Percentiles rank a stretch among this genome's conserved stretches.
These are phyloP conservation scores for Nomada ruficornis DNA, from an alignment of 2,888 invertebrate genomes.

Conservation along the genomic window DNA sequence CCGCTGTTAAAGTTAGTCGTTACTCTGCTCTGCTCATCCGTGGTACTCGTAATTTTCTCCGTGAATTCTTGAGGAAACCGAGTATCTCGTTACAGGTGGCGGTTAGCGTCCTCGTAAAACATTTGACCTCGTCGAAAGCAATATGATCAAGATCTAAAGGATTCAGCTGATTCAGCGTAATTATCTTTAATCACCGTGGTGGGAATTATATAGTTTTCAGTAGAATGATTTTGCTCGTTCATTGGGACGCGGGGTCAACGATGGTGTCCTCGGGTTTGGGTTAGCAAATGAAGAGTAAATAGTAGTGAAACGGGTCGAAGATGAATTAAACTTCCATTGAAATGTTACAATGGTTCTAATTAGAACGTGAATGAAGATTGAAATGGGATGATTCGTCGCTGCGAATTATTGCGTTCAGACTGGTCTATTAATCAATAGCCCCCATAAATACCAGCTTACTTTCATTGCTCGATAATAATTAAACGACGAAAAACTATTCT, in stretches of 20 bases:
- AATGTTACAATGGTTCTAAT: conserved; percentile 38
- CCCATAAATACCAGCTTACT: too few relatives aligned
- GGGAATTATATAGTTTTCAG: not conserved
- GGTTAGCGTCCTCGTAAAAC: conserved; percentile 43
- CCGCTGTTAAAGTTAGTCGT: not conserved
- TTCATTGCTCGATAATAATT: too few relatives aligned
- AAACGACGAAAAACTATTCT: too few relatives aligned
- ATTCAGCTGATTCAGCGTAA: not conserved
- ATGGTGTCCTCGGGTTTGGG: not conserved
- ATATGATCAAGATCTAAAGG: not conserved
- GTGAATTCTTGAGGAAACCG: conserved; percentile 4
- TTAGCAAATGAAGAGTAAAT: not conserved
- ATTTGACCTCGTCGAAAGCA: conserved; percentile 10
- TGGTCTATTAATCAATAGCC: not conserved
- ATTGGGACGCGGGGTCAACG: not conserved
- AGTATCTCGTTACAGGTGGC: conserved; percentile 12
- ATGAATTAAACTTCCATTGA: conserved; percentile 36
- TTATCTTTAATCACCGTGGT: not conserved
- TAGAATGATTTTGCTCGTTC: not conserved
- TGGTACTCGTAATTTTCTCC: conserved; percentile 21
- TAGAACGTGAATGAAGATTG: conserved; percentile 28
- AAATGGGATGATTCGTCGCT: conserved; percentile 13
- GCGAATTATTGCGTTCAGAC: not conserved
- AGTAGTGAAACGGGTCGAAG: not conserved
- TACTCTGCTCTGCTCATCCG: conserved; percentile 8